phyloP scores from a whole-genome alignment of 2,797 vertebrate genomes.

The Chaetodon trifasciatus region DNA sequence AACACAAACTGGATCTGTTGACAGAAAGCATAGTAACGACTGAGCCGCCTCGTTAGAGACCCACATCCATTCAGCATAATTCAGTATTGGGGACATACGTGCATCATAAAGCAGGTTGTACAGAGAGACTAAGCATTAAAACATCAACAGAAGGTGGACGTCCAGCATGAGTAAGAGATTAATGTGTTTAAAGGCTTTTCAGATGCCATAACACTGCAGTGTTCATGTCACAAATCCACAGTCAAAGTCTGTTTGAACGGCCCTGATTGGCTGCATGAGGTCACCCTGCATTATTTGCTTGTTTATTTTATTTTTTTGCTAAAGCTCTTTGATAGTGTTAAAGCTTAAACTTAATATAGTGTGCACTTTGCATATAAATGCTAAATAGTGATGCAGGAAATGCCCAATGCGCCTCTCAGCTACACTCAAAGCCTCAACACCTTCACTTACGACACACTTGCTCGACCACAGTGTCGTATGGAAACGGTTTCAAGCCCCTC shows the following conservation, averaged over 20 bases:
- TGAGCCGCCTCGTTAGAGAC: neutral
- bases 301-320: too few relatives aligned
- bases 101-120: neutral
- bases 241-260: too few relatives aligned
- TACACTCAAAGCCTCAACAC: neutral
- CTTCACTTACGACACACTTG: neutral
- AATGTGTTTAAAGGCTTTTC: too few relatives aligned
- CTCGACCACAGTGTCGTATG: too few relatives aligned
- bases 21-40: too few relatives aligned
- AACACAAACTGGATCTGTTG: too few relatives aligned
- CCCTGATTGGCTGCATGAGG: too few relatives aligned
- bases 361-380: neutral
- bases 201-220: too few relatives aligned
- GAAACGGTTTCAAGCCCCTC: neutral
- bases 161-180: too few relatives aligned
- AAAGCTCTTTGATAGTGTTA: too few relatives aligned
- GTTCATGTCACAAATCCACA: too few relatives aligned
- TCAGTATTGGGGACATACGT: neutral
- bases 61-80: neutral
- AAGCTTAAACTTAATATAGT: neutral
- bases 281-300: too few relatives aligned
- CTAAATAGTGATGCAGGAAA: neutral
- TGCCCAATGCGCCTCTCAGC: neutral
- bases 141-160: neutral
- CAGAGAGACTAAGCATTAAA: neutral